These are phyloP conservation scores for Calycopis cecrops DNA, from an alignment of 1,140 invertebrate genomes.

Conservation along the genomic window DNA sequence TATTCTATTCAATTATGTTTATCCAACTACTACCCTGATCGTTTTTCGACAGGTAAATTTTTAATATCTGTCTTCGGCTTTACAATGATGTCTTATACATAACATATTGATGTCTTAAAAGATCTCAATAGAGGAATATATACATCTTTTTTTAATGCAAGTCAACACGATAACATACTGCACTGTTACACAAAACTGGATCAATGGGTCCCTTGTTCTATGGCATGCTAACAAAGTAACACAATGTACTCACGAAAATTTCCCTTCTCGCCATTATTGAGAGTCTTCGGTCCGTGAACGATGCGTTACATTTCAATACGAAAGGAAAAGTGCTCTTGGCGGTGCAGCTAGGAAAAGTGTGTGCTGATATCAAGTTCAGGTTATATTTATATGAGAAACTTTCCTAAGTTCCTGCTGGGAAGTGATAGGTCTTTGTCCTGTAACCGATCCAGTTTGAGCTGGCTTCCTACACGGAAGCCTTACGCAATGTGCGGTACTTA, in stretches of 20 bases:
- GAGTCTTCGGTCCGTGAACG: constrained; percentile 15
- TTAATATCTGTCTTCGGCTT: too few relatives aligned
- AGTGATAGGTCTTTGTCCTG: constrained; percentile 71
- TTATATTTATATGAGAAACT: constrained; percentile 66
- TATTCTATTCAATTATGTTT: too few relatives aligned
- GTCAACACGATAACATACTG: too few relatives aligned
- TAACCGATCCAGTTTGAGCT: constrained; percentile 48
- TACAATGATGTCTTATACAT: too few relatives aligned
- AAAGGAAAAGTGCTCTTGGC: constrained; percentile 59
- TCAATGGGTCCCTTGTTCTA: too few relatives aligned
- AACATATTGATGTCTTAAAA: too few relatives aligned
- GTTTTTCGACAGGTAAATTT: too few relatives aligned
- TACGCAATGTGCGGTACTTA: constrained; percentile 21
- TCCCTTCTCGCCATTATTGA: constrained; percentile 47
- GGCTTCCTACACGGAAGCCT: constrained; percentile 41
- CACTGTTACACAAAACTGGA: too few relatives aligned
- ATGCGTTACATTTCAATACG: constrained; percentile 45
- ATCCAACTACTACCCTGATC: too few relatives aligned
- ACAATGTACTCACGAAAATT: constrained; percentile 50
- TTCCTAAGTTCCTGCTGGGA: constrained; percentile 62
- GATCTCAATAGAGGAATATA: too few relatives aligned
- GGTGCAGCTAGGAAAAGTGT: constrained; percentile 59
- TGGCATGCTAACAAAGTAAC: constrained; percentile 12
- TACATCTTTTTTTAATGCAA: too few relatives aligned
- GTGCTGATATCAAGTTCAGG: constrained; percentile 62